Base-by-base conservation (phyloP, 2,888 invertebrate genomes). In the Choreutis nemorana region DNA sequence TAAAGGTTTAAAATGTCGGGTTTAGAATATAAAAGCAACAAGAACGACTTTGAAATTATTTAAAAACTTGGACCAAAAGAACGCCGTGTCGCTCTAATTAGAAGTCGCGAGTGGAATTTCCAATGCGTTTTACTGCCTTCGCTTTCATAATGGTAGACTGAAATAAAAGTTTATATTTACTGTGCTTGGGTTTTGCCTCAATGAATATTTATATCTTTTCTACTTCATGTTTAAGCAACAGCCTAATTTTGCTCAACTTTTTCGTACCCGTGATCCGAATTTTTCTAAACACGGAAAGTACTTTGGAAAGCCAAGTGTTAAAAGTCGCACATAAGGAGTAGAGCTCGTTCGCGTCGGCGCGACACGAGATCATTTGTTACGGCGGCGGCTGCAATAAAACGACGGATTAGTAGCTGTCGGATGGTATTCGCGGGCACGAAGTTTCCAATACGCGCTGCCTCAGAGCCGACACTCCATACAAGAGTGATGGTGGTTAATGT, bases 401-500 rank as follows among this genome's bases (percentile, higher is more conserved):
- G 55, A 45, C 56, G 62, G 67, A 70, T 73, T 67, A 72, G 60
- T 60, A 57, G 50, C 56, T 57, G 61, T 55, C 60, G 52, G 51
- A 53, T 50, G 59, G 51, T 51, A 44, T 50, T 48, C 45, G 44
- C 45, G 32, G 37, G 53, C 62, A 61, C 62, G 67, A 70, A 72
- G 57, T 72, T 68, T 55, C 63, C 68, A 71, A 75, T 73, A 71
- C 72, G 64, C 62, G 55, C 38, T 44, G 50, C 48, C 60, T 64
- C 60, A 63, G 59, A n/a, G 54, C 58, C 57, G 54, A 55, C 60
- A 57, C 52, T 63, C 63, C 65, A 64, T 71, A 67, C 70, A 73
- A 78, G 73, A 75, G 68, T 75, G 75, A 78, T 73, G 77, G 77
- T 65, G 73, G 60, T 77, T 72, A 78, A 77, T 77, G 77, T 78